These are phyloP conservation scores for Gari tellinella DNA, from an alignment of 2,888 invertebrate species.

Conservation along the genomic window DNA sequence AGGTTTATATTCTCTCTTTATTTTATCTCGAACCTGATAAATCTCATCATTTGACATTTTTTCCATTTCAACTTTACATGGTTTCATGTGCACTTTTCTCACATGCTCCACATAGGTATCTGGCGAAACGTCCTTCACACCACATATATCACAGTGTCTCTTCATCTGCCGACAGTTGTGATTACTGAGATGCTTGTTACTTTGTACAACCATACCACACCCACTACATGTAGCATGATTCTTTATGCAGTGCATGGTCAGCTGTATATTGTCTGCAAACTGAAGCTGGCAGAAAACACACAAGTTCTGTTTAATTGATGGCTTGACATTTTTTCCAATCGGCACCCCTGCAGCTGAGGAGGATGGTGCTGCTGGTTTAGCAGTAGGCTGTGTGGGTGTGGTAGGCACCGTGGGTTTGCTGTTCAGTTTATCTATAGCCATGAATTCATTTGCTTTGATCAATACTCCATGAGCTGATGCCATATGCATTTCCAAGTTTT, in stretches of 20 bases:
- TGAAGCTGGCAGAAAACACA: constrained; percentile 79
- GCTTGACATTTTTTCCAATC: constrained; percentile 31
- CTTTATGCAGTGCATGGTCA: constrained; percentile 77
- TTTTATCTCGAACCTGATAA: constrained; percentile 37
- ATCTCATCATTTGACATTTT: constrained; percentile 58
- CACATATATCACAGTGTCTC: constrained; percentile 72
- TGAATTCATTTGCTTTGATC: constrained; percentile 65
- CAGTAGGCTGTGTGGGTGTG: constrained; percentile 13
- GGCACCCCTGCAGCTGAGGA: constrained; percentile 21
- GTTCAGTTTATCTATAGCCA: constrained; percentile 3
- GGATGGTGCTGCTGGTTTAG: constrained; percentile 11
- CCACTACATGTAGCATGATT: constrained; percentile 78
- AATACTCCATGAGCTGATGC: constrained; percentile 74
- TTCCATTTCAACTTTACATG: constrained; percentile 68
- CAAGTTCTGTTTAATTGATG: constrained; percentile 51
- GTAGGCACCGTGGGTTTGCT: constrained; percentile 29
- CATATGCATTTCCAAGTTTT: constrained; percentile 74
- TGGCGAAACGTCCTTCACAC: constrained; percentile 62
- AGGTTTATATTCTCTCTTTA: constrained; percentile 56
- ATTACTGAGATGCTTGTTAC: constrained; percentile 65
- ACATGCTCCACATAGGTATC: constrained; percentile 65
- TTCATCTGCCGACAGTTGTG: constrained; percentile 73
- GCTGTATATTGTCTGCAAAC: constrained; percentile 77
- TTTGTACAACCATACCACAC: constrained; percentile 79
- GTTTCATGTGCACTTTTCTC: constrained; percentile 69